Evolutionary conservation across 2,113 vertebrate genomes (phyloP).

Genomic region (Motacilla tschutschensis): DNA sequence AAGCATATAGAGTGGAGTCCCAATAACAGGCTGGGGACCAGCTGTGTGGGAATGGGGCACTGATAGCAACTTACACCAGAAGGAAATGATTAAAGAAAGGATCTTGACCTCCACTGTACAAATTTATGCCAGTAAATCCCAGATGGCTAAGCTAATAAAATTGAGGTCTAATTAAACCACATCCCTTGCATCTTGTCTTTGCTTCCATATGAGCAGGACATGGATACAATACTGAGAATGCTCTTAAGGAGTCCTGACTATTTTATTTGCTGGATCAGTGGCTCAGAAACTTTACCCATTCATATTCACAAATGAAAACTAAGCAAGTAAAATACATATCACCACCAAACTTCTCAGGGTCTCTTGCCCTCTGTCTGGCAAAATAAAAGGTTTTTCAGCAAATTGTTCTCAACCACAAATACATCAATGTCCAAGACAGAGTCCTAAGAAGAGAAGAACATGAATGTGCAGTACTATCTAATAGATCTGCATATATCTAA

Average conservation of each 20-base stretch:
- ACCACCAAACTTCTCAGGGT: background rate
- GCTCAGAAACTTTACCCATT: background rate
- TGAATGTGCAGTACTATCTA: background rate
- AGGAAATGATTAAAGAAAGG: constrained; percentile 52
- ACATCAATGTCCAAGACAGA: background rate
- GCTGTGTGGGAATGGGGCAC: constrained; percentile 27
- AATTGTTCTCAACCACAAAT: background rate
- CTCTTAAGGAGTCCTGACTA: background rate
- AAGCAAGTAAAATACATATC: background rate
- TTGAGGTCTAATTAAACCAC: constrained; percentile 58
- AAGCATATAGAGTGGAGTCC: background rate
- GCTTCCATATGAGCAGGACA: constrained; percentile 26
- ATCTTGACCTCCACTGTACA: constrained; percentile 58
- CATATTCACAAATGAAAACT: background rate
- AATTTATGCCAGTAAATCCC: constrained; percentile 60
- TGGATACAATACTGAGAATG: background rate
- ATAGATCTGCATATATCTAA: background rate
- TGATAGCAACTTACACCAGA: constrained; percentile 12
- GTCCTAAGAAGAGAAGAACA: background rate
- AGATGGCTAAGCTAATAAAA: constrained; percentile 59
- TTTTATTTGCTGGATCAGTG: background rate
- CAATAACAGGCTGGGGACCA: constrained; percentile 25
- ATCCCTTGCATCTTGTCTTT: constrained; percentile 53
- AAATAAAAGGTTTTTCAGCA: background rate
- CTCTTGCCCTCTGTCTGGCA: background rate